These are phyloP conservation scores for Cossypha niveicapilla DNA, from an alignment of 2,797 vertebrate genomes.

Conservation along the genomic window DNA sequence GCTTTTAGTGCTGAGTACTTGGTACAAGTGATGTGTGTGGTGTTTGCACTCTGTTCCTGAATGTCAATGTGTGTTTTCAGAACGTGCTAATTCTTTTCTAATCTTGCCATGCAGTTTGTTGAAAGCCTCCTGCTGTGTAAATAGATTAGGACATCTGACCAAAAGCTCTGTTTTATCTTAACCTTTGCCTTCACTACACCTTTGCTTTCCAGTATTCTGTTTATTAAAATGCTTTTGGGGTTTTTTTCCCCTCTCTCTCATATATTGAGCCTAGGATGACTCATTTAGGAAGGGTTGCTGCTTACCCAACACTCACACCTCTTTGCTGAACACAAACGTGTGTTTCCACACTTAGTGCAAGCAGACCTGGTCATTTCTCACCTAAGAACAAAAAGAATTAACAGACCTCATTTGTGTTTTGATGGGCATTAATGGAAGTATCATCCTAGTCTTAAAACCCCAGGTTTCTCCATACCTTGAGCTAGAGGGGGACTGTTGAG, in stretches of 20 bases:
- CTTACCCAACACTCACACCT: not conserved
- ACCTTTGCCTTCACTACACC: not conserved
- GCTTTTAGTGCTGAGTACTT: not conserved
- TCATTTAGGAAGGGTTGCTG: not conserved
- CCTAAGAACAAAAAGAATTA: not conserved
- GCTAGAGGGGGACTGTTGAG: not conserved
- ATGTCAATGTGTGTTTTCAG: not conserved
- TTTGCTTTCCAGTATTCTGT: not conserved
- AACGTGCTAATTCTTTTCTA: not conserved
- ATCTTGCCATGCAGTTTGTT: not conserved
- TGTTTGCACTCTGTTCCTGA: not conserved
- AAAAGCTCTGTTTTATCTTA: not conserved
- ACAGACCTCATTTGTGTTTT: not conserved
- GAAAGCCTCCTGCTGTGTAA: not conserved
- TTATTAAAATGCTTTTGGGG: not conserved
- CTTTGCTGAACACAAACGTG: not conserved
- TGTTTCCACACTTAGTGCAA: not conserved
- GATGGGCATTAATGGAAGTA: not conserved
- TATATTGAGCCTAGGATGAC: not conserved
- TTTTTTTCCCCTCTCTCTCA: fast-evolving
- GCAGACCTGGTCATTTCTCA: not conserved
- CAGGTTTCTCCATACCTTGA: not conserved
- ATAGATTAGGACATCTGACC: not conserved
- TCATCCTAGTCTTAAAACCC: not conserved
- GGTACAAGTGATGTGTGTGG: not conserved